These are phyloP conservation scores for Peromyscus leucopus DNA, from an alignment of 2,113 vertebrate species.

Conservation along the genomic window DNA sequence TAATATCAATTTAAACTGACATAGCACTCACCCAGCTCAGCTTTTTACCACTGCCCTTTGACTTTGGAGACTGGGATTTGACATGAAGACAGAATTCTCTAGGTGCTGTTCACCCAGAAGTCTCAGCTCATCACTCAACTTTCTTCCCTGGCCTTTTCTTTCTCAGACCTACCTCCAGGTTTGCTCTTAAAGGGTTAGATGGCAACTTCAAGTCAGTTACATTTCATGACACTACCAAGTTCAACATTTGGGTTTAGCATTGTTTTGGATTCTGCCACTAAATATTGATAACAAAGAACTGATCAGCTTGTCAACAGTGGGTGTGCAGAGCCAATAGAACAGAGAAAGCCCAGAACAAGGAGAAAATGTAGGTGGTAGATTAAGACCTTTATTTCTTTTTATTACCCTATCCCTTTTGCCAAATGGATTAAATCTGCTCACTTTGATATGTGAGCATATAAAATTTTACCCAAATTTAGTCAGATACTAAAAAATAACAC, in stretches of 20 bases:
- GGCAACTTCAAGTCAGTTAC: background rate
- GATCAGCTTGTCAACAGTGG: slow-evolving; percentile 69
- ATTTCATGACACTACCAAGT: slow-evolving; percentile 57
- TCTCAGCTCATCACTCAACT: background rate
- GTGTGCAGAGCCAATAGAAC: slow-evolving; percentile 61
- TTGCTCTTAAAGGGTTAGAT: background rate
- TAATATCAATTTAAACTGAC: background rate
- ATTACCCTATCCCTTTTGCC: background rate
- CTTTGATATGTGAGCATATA: background rate
- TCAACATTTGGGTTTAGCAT: slow-evolving; percentile 35
- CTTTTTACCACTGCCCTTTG: background rate
- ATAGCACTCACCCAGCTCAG: background rate
- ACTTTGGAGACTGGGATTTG: background rate
- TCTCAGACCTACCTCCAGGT: background rate
- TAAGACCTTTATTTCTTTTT: slow-evolving; percentile 36
- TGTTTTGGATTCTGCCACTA: slow-evolving; percentile 67
- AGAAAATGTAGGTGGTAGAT: background rate
- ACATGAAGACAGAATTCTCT: slow-evolving; percentile 12
- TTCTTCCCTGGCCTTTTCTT: slow-evolving; percentile 32
- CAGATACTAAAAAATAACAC: slow-evolving; percentile 54
- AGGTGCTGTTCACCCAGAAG: background rate
- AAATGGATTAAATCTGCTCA: background rate
- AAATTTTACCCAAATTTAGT: background rate
- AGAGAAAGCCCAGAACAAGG: slow-evolving; percentile 1
- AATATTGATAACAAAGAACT: slow-evolving; percentile 65